Evolutionary conservation across 2,797 vertebrate species (phyloP).

Genomic region (Myotis pilosus): DNA sequence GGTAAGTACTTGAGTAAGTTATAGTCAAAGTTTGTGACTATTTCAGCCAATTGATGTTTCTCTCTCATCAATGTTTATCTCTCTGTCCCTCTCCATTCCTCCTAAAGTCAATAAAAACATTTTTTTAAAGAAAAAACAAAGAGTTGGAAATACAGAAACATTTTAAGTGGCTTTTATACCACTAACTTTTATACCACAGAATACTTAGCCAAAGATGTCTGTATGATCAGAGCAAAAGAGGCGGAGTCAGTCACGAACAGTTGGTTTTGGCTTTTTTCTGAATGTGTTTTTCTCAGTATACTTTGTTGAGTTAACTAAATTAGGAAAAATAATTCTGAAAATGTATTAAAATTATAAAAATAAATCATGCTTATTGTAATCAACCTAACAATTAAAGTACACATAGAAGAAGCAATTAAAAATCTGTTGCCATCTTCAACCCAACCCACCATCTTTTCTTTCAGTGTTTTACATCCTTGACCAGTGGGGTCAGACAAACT

Average conservation of each 20-base stretch:
- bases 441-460: not conserved
- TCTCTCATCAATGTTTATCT: no score
- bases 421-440: not conserved
- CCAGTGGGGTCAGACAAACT: not conserved
- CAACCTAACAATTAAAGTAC: not conserved
- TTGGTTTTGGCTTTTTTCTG: not conserved
- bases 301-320: conserved; percentile 12
- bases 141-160: not conserved
- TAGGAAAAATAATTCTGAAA: conserved; percentile 56
- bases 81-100: no score
- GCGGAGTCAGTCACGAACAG: not conserved
- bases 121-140: not conserved
- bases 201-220: not conserved
- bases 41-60: no score
- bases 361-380: not conserved
- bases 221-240: not conserved
- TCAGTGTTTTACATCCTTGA: not conserved
- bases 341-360: conserved; percentile 4
- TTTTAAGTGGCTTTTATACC: not conserved
- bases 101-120: no score
- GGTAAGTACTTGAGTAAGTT: not conserved
- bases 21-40: not conserved
- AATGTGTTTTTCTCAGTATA: conserved; percentile 14
- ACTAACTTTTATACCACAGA: no score
- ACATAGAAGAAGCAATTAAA: not conserved